A percentile compares a stretch with the other conserved stretches of the same genome.
Conservation (phyloP, 2,888 invertebrate species). For the Archaeoteleia sp. region DNA sequence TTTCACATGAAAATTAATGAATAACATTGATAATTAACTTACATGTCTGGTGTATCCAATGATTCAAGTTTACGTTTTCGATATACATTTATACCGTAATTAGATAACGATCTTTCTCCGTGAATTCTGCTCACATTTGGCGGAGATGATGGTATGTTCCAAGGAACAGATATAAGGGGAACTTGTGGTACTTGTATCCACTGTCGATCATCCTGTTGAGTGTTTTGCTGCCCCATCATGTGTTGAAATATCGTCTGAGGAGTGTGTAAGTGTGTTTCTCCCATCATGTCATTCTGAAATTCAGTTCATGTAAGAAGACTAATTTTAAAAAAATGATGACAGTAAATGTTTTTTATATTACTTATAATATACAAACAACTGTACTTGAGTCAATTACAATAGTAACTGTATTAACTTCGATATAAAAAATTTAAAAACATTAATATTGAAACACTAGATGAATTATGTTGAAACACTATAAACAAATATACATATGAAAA, state of each 20-base stretch:
- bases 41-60: slow-evolving; percentile 62
- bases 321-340: no score
- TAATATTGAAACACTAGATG: no score
- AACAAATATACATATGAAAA: no score
- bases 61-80: slow-evolving; percentile 68
- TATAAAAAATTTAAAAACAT: no score
- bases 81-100: slow-evolving; percentile 53
- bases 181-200: slow-evolving; percentile 63
- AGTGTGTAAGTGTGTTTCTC: slow-evolving; percentile 68
- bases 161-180: slow-evolving; percentile 69
- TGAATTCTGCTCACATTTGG: slow-evolving; percentile 68
- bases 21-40: slow-evolving; percentile 27
- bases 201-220: slow-evolving; percentile 60
- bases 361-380: no score
- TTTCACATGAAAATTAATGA: background rate
- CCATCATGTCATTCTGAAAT: slow-evolving; percentile 69
- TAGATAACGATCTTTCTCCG: slow-evolving; percentile 58
- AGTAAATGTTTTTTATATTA: no score
- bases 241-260: slow-evolving; percentile 72
- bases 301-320: no score
- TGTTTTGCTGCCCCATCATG: slow-evolving; percentile 64
- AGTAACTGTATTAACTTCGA: no score
- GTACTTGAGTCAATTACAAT: no score
- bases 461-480: no score
- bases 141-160: slow-evolving; percentile 65